Base-by-base conservation (phyloP, 2,113 vertebrate species). In the Apodemus speciosus region DNA sequence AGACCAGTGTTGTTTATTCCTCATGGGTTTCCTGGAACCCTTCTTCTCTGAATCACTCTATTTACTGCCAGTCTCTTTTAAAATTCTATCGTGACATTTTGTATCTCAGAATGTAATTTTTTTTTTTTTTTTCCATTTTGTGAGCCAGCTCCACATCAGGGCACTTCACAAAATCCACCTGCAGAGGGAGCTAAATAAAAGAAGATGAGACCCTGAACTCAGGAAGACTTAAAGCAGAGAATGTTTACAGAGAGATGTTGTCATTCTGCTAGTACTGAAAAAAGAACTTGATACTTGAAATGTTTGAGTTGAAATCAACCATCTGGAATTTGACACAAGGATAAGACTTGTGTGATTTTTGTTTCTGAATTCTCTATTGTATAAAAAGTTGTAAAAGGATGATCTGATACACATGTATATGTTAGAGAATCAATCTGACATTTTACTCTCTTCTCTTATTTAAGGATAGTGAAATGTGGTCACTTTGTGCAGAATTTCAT, bases 151-250 rank as follows among this genome's bases (percentile, higher is more conserved):
- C 46, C 69, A 90, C 73, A 43, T 58, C 69, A 84, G 32, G 91
- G 89, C 69, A 75, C 89, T 77, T 93, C 58, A 94, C 71, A 96
- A 87, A 88, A 72, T 73, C 84, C 10, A 80, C 81, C 97, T 94
- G 92, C 71, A 97, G 97, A 96, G 97, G 96, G 96, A 96, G 96
- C 97, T 93, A 97, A 90, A 92, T 94, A 76, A 83, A 90, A 93
- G 95, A 75, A 51, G 51, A 95, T 51, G 58, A 93, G 32, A 77
- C 7, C 73, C 51, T 88, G 66, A 92, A 88, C 49, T 64, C 87
- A 23, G 38, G 64, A 72, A 91, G 60, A 60, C 35, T 53, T 23
- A 46, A 92, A 79, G 68, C 73, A 38, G 46, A 58, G 90, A 88
- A 80, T 56, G 15, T 30, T 92, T 88, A 21, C 1, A 89, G 20